phyloP scores from a whole-genome alignment of 2,888 invertebrate species.

The Pristionchus fissidentatus region DNA sequence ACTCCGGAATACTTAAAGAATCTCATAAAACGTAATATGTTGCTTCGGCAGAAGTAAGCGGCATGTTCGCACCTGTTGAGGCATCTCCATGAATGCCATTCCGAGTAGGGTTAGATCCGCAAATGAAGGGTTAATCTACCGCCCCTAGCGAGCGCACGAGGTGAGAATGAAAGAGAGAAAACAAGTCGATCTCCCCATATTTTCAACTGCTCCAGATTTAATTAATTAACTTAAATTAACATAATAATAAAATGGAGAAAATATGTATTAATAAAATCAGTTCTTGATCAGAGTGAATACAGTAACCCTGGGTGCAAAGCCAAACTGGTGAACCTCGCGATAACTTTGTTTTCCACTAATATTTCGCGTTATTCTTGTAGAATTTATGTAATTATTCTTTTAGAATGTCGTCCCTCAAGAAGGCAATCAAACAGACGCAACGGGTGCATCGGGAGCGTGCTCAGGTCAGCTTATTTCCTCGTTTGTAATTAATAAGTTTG shows the following conservation, averaged over 20 bases:
- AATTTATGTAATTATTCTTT: background rate
- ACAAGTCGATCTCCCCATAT: background rate
- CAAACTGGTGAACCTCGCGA: background rate
- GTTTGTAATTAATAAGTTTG: background rate
- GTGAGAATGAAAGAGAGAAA: background rate
- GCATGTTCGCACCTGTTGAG: background rate
- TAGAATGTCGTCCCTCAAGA: slow-evolving; percentile 65
- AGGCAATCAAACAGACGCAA: slow-evolving; percentile 65
- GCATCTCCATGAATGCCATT: background rate
- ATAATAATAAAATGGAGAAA: background rate
- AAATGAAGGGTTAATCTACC: slow-evolving; percentile 5
- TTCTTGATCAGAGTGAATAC: background rate
- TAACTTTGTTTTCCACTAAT: background rate
- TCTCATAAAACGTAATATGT: no score
- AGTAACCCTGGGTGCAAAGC: background rate
- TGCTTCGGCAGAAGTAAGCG: no score
- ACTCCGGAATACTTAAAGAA: background rate
- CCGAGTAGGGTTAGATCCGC: background rate
- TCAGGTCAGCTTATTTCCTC: slow-evolving; percentile 52
- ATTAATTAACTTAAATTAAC: background rate
- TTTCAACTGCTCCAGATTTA: background rate
- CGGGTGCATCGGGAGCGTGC: slow-evolving; percentile 67
- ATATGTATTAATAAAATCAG: slow-evolving; percentile 9
- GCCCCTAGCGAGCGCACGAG: background rate
- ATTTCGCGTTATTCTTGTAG: background rate